Base-by-base conservation (phyloP, 2,113 vertebrate species). In the Rhegmatorhina hoffmannsi region DNA sequence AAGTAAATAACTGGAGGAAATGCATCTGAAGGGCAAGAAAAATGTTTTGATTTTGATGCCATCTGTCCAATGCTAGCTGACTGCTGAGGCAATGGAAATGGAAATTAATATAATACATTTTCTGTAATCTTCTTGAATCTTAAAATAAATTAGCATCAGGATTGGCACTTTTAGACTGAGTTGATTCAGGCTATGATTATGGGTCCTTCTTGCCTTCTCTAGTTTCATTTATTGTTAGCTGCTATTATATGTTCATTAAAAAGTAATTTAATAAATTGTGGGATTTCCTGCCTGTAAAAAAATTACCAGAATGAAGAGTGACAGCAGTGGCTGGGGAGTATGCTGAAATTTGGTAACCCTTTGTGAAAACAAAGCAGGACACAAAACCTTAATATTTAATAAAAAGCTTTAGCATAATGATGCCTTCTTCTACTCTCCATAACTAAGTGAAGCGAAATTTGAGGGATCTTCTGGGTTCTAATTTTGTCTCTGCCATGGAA, bases 111-210 rank as follows among this genome's bases (percentile, higher is more conserved):
- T 88, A 86, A 74, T 67, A 49, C 36, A 64, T 12, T 92, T 91
- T 67, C 28, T 84, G 40, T 64, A 91, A 84, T 84, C 40, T 79
- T 84, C 38, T 94, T 84, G 81, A 81, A 92, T 91, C 56, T 81
- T 59, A 84, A 68, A 95, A 92, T 84, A 79, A 94, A 84, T 94
- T 94, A 92, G 31, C 53, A 76, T 73, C 40, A 94, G 62, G n/a
- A 78, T 78, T 95, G 96, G 14, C 84, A 82, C 80, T 69, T 91
- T 85, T 78, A 60, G 68, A 19, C 56, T 82, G 60, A 89, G 66
- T 31, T 81, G 66, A 91, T 84, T 38, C 38, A 38, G 66, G 60
- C 60, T 92, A 11, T 72, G 73, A 68, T 84, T 90, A 70, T 53
- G 49, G n/a, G 40, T 72, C 49, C 74, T 86, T 89, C 87, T 94